Percentiles rank a stretch among this genome's conserved stretches.
Conservation (phyloP, 2,797 vertebrate species). For the Rhinogobio ventralis region DNA sequence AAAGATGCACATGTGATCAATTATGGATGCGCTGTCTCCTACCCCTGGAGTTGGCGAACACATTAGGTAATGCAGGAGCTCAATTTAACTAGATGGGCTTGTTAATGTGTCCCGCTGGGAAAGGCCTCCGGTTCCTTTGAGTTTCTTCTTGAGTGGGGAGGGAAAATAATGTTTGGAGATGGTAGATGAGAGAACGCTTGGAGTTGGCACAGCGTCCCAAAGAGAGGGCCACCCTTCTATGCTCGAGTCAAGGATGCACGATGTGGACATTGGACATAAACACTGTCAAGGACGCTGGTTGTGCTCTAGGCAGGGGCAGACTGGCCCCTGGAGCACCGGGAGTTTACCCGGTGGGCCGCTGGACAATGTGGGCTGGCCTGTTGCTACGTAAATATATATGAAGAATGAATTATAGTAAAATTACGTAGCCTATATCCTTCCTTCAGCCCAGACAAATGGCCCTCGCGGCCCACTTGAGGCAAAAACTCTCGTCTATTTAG, state of each 20-base stretch:
- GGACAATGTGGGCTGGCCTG: too few relatives aligned
- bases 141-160: constrained; percentile 62
- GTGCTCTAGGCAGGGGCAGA: neutral
- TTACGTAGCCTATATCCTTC: too few relatives aligned
- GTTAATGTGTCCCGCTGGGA: constrained; percentile 84
- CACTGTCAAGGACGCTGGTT: constrained; percentile 7
- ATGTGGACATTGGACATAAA: constrained; percentile 19
- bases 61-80: constrained; percentile 86
- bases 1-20: constrained; percentile 82
- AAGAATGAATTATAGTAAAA: too few relatives aligned
- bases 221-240: constrained; percentile 40
- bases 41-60: constrained; percentile 77
- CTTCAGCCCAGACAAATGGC: too few relatives aligned
- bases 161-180: constrained; percentile 63
- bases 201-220: constrained; percentile 44
- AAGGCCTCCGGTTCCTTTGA: constrained; percentile 61
- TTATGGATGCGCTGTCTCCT: constrained; percentile 84
- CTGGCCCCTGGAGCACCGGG: too few relatives aligned
- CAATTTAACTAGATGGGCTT: constrained; percentile 87
- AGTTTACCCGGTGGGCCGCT: too few relatives aligned
- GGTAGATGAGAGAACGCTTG: constrained; percentile 55
- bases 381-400: too few relatives aligned
- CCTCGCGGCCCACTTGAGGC: too few relatives aligned
- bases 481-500: too few relatives aligned
- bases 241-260: neutral